Conservation (phyloP, 2,113 vertebrate species). For the Ascaphus truei region DNA sequence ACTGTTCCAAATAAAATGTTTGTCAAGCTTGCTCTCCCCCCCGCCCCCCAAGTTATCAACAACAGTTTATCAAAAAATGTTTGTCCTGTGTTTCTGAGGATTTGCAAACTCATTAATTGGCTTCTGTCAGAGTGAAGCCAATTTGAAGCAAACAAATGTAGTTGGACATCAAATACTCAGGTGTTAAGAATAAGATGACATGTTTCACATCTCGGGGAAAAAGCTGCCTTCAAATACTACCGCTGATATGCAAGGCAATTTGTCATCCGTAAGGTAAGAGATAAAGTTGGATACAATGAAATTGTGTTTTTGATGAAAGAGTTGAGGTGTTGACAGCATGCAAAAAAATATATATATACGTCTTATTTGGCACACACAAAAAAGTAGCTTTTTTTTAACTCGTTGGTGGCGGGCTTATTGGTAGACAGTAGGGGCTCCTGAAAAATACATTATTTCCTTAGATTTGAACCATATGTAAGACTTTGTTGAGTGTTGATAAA, state of each 20-base stretch:
- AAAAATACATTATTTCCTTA: too few species aligned
- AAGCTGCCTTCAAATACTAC: not conserved
- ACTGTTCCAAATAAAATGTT: too few species aligned
- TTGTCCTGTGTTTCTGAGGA: not conserved
- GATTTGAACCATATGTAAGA: too few species aligned
- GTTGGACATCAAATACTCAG: not conserved
- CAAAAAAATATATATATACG: not conserved
- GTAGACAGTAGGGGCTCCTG: too few species aligned
- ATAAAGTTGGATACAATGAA: not conserved
- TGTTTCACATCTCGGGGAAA: not conserved
- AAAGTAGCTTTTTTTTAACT: not conserved
- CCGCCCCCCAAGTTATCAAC: too few species aligned
- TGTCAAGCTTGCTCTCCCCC: too few species aligned
- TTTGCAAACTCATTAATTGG: not conserved
- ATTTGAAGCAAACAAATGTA: not conserved
- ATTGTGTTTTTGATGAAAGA: conserved; percentile 25
- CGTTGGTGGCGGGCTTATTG: not conserved
- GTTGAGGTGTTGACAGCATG: not conserved
- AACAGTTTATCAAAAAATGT: too few species aligned
- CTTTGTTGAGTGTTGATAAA: too few species aligned
- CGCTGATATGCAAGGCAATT: not conserved
- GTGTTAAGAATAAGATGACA: not conserved
- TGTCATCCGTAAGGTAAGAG: not conserved
- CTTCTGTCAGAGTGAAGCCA: not conserved
- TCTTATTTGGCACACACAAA: not conserved